Conservation (phyloP, 2,797 vertebrate genomes). For the Leuciscus waleckii region DNA sequence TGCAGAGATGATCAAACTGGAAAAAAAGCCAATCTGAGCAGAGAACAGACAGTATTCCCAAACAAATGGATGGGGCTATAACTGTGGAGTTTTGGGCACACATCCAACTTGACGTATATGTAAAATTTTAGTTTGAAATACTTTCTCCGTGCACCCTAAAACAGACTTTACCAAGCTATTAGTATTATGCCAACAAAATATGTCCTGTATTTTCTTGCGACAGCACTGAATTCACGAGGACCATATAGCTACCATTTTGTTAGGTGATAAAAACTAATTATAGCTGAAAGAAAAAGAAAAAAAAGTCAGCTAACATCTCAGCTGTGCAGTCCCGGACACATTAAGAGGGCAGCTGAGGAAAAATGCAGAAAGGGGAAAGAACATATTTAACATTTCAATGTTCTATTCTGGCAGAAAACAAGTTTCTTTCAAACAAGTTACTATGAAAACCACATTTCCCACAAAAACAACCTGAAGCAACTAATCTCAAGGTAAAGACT, state of each 20-base stretch:
- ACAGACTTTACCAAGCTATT: background rate
- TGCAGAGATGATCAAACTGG: background rate
- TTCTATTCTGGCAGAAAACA: background rate
- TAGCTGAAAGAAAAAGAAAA: background rate
- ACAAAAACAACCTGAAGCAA: constrained; percentile 33
- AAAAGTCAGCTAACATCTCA: background rate
- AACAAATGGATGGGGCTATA: background rate
- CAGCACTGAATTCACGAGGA: background rate
- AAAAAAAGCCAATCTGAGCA: background rate
- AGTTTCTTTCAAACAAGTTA: constrained; percentile 1
- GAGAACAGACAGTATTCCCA: constrained; percentile 10
- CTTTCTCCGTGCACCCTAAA: background rate
- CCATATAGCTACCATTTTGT: background rate
- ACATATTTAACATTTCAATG: constrained; percentile 4
- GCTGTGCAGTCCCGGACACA: background rate
- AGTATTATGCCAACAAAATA: background rate
- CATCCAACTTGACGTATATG: background rate
- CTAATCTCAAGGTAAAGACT: constrained; percentile 26
- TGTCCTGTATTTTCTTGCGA: background rate
- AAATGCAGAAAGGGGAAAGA: background rate
- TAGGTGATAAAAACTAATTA: background rate
- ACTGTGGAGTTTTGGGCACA: background rate
- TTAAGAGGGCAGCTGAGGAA: constrained; percentile 1
- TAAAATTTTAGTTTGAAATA: background rate
- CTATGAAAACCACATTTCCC: constrained; percentile 9